Base-by-base conservation (phyloP, 2,797 vertebrate genomes). In the Corythornis leucogaster region DNA sequence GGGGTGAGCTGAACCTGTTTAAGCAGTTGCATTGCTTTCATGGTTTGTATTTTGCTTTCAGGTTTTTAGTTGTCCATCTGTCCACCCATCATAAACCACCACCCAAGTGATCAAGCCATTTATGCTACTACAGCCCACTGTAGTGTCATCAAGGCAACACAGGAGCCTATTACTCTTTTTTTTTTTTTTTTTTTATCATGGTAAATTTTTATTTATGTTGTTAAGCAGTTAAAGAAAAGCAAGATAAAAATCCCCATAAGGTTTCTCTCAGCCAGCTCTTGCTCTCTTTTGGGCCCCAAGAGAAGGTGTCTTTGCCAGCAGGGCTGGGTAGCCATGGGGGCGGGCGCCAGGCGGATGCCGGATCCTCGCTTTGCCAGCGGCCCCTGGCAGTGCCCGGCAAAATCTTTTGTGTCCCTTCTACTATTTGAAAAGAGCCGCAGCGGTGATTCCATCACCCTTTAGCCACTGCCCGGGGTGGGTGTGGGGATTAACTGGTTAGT, bases 291-390 rank as follows among this genome's bases (percentile, higher is more conserved):
- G 61, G 59, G 84, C n/a, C 45, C 31, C n/a, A 50, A 7, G 38
- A 21, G 45, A 42, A 89, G 83, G 64, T 26, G 63, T 3, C 0
- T 26, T 55, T 86, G 88, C 80, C 92, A 91, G 80, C 11, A 8
- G 63, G 80, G 59, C 87, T 26, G 85, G 66, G 84, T 67, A 24
- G 89, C 53, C 8, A 2, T 2, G 10, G 55, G 86, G 85, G 82
- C 12, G 11, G 82, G 64, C 22, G 68, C 83, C 92, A 89, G 88
- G 91, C 20, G 58, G 68, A 80, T 68, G 84, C 92, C 63, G 87
- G 87, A 93, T 95, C 82, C 82, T 68, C 2, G 9, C 71, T 1
- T 30, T 94, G 92, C 83, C 86, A 80, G 88, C 17, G 6, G 82
- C 45, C 55, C 63, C 87, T 20, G 50, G 80, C 85, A 67, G 80